phyloP scores from a whole-genome alignment of 2,113 vertebrate species.

The Gila orcuttii region DNA sequence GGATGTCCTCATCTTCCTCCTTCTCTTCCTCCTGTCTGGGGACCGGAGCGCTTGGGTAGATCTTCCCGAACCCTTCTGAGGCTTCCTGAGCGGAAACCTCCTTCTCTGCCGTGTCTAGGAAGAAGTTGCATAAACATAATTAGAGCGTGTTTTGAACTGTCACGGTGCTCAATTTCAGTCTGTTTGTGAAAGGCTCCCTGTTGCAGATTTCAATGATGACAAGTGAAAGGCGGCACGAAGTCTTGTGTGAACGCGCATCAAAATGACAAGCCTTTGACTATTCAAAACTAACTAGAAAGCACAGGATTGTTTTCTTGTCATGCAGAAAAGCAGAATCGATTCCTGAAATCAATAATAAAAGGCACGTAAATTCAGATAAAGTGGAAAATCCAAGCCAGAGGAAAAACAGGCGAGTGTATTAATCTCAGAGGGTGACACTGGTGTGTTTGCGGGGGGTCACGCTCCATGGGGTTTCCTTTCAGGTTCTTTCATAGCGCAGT shows the following conservation, averaged over 20 bases:
- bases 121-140: conserved; percentile 14
- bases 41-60: conserved; percentile 82
- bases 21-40: conserved; percentile 78
- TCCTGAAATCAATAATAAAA: neutral
- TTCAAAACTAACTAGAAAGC: neutral
- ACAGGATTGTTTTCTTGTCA: neutral
- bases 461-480: conserved; percentile 17
- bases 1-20: conserved; percentile 82
- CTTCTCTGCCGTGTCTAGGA: conserved; percentile 27
- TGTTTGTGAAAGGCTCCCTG: neutral
- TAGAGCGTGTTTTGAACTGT: conserved; percentile 31
- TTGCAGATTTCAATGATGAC: neutral
- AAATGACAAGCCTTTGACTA: neutral
- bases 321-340: neutral
- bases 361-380: neutral
- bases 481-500: conserved; percentile 38
- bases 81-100: conserved; percentile 48
- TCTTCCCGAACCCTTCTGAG: conserved; percentile 89
- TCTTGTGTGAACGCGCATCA: neutral
- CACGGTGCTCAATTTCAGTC: neutral
- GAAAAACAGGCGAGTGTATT: neutral
- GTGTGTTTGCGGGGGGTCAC: conserved; percentile 1
- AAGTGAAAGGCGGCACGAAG: neutral
- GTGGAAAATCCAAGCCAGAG: neutral
- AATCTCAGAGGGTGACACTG: neutral